Base-by-base conservation (phyloP, 2,797 vertebrate species). In the Eulemur rubriventer region DNA sequence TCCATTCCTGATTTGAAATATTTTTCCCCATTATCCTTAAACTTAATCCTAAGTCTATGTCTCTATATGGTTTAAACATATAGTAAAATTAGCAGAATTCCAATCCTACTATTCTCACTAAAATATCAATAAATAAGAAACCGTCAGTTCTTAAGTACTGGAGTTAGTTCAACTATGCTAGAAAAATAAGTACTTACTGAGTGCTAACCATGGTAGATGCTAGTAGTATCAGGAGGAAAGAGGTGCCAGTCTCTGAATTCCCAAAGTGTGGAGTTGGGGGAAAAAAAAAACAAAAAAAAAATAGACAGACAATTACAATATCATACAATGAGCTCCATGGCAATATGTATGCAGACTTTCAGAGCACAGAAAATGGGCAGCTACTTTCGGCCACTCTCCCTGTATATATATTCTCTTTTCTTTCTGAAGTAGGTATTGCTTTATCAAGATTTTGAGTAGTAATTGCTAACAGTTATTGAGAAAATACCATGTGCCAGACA, bases 61-160 rank as follows among this genome's bases (percentile, higher is more conserved):
- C 65, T 88, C 70, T 63, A 22, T 28, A 30, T 12, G 55, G 26
- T 43, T 72, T 43, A 73, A 94, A 92, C 87, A 90, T 63, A 18
- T 2, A 75, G 10, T 63, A 38, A 94, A 84, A 91, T 70, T 46
- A 73, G 55, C 24, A 63, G 86, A 92, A 91, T 43, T 11, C 65
- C 67, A 92, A 78, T 43, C 33, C n/a, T 57, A 65, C 30, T 59
- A 24, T 78, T 92, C 14, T 3, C 61, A 79, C 13, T 87, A 89
- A 94, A 80, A 57, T 84, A 81, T 50, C 50, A 91, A 72, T 75
- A 80, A 91, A 59, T 61, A 72, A 89, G 35, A 86, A 69, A 9
- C 11, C 63, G 26, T 65, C 22, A 50, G 26, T 75, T 82, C 70
- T 88, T 57, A 59, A 41, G 18, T 24, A 55, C 43, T 48, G 41